A percentile compares a stretch with the other conserved stretches of the same genome.
phyloP scores from a whole-genome alignment of 2,113 vertebrate species.

The Eolophus roseicapilla region DNA sequence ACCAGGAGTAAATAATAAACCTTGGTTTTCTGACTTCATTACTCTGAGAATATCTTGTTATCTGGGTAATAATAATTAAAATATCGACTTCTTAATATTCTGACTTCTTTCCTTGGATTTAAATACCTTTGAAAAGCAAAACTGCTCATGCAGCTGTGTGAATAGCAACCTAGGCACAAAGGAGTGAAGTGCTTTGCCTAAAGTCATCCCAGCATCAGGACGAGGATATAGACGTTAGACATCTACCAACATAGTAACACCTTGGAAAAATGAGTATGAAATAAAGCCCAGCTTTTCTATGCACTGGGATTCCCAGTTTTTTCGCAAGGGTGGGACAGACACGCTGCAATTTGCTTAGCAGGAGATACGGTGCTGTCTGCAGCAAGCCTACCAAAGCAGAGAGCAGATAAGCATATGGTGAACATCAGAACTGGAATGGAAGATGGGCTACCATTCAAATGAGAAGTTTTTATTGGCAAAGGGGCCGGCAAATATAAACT shows the following conservation, averaged over 20 bases:
- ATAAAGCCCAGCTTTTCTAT: fast-evolving
- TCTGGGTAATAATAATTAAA: background rate
- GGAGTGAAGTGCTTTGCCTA: background rate
- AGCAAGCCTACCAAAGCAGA: background rate
- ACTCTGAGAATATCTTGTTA: constrained; percentile 4
- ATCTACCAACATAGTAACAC: fast-evolving
- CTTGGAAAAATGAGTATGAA: fast-evolving
- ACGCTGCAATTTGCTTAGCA: background rate
- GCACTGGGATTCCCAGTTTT: fast-evolving
- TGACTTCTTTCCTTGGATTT: background rate
- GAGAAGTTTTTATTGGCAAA: constrained; percentile 23
- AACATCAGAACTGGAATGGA: constrained; percentile 30
- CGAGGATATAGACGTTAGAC: background rate
- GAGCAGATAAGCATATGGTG: background rate
- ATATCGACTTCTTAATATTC: background rate
- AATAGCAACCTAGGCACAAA: background rate
- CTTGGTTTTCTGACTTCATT: constrained; percentile 39
- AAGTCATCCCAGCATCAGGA: background rate
- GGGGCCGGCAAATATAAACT: background rate
- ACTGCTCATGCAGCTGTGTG: fast-evolving
- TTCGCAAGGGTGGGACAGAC: background rate
- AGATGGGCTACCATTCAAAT: background rate
- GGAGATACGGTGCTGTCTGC: background rate
- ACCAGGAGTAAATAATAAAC: constrained; percentile 24
- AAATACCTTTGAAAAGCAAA: background rate